Base-by-base conservation (phyloP, 2,797 vertebrate species). In the Buceros bicornis region DNA sequence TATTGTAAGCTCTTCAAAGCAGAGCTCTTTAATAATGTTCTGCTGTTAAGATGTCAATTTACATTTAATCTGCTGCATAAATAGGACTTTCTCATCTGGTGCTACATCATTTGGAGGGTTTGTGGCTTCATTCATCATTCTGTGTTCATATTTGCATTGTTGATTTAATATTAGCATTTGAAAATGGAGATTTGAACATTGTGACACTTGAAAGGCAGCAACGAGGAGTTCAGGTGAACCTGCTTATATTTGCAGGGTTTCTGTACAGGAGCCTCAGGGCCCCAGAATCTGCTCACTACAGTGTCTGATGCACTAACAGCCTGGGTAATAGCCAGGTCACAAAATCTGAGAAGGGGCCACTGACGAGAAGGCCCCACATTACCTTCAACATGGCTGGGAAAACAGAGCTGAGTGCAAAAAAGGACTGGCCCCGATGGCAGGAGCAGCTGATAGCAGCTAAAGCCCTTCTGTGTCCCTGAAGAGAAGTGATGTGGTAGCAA, bases 1-100 rank as follows among this genome's bases (percentile, higher is more conserved):
- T 71, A 71, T 42, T 96, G 83, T 87, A 90, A 93, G 82, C 43
- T 91, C n/a, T 67, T 90, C 45, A 82, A 78, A 96, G 95, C 90
- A 93, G 53, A 61, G 10, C 26, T 22, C 24, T 78, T 33, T 24
- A 24, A 29, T 69, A 40, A 43, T 87, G 92, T 91, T 88, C 11
- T 26, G 16, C 42, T 64, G 20, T 70, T 82, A 67, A 87, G 64
- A 56, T 70, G 78, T 60, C 61, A 81, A 28, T 74, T 85, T 89
- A n/a, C 14, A 10, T 91, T 82, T 87, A 40, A 80, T 95, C 64
- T 70, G 16, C 62, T 87, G 60, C 29, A 54, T 67, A 82, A 90
- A 82, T 18, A 84, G 47, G 76, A 88, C n/a, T 19, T 62, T 96
- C 90, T 82, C 18, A 19, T 90, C 90, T 62, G 62, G 7, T 77